These are phyloP conservation scores for Paramacrobiotus metropolitanus DNA, from an alignment of 1,140 invertebrate genomes.

Conservation along the genomic window DNA sequence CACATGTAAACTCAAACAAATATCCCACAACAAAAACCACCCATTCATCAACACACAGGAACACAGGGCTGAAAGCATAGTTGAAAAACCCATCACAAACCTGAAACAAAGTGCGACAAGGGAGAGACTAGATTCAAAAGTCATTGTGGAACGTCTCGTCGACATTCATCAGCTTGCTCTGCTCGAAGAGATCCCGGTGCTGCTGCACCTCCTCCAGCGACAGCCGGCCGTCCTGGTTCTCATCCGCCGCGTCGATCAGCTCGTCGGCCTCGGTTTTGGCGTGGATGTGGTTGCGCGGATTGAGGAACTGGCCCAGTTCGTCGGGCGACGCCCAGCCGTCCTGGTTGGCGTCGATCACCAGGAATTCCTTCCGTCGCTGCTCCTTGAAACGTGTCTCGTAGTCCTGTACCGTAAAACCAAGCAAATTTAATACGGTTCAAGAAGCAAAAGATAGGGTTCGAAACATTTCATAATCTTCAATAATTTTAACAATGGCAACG, in stretches of 20 bases:
- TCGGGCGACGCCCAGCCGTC: neutral
- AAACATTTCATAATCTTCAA: no score
- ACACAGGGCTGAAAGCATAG: no score
- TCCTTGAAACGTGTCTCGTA: neutral
- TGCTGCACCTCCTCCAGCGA: neutral
- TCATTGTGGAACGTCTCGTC: neutral
- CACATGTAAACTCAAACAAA: no score
- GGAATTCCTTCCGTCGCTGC: neutral
- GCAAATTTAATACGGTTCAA: no score
- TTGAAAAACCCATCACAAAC: no score
- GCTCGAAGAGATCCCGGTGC: neutral
- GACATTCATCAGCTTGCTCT: constrained; percentile 1
- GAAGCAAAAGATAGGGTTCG: no score
- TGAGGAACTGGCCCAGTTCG: neutral
- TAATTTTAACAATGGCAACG: no score
- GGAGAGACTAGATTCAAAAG: no score
- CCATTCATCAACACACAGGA: no score
- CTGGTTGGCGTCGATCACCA: neutral
- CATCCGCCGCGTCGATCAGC: constrained; percentile 2
- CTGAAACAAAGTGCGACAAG: no score
- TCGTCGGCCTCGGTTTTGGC: neutral
- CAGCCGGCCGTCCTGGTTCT: neutral
- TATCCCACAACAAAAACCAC: no score
- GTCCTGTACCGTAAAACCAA: no score
- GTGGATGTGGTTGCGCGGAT: constrained; percentile 1